Conservation (phyloP, 2,113 vertebrate species). For the Clarias magur region DNA sequence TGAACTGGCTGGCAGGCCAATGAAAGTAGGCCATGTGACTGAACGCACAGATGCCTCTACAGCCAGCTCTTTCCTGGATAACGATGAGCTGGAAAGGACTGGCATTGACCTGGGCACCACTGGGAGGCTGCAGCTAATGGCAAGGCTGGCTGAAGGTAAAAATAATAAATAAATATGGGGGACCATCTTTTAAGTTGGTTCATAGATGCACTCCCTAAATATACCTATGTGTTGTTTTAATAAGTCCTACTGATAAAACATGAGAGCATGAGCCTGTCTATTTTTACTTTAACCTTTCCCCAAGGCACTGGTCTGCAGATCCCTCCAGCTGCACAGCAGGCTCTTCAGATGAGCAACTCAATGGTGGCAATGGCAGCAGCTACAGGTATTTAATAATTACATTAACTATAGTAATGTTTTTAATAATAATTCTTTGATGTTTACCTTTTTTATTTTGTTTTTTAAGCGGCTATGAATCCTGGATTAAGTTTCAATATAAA, state of each 20-base stretch:
- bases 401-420: not conserved
- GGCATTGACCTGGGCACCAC: constrained; percentile 94
- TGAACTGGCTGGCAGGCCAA: constrained; percentile 91
- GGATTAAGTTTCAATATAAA: constrained; percentile 72
- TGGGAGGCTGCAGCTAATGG: constrained; percentile 93
- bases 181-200: not conserved
- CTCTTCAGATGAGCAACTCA: constrained; percentile 95
- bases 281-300: not conserved
- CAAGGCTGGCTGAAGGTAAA: constrained; percentile 90
- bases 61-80: constrained; percentile 91
- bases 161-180: not conserved
- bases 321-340: constrained; percentile 95
- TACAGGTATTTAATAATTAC: constrained; percentile 71
- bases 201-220: not conserved
- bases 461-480: constrained; percentile 67
- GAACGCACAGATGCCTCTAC: constrained; percentile 87
- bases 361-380: constrained; percentile 90
- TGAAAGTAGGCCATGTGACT: constrained; percentile 98
- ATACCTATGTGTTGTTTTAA: not conserved
- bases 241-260: not conserved
- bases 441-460: not conserved
- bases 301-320: constrained; percentile 93
- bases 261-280: not conserved
- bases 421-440: not conserved
- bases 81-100: constrained; percentile 89